phyloP scores from a whole-genome alignment of 2,797 vertebrate genomes.

The Sarcophilus harrisii region DNA sequence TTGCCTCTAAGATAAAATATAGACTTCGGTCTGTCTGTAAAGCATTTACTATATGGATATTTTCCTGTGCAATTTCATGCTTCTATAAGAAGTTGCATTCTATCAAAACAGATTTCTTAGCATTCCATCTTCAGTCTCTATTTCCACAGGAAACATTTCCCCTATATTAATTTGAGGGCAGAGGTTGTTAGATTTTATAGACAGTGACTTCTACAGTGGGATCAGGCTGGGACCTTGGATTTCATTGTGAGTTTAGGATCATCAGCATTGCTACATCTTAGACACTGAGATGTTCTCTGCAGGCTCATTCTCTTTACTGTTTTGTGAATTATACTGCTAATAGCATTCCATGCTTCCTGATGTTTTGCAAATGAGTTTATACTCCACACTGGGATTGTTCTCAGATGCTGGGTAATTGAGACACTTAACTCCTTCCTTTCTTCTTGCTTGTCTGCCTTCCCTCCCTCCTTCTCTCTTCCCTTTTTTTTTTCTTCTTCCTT shows the following conservation, averaged over 20 bases:
- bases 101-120: not conserved
- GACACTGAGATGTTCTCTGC: not conserved
- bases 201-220: too few species aligned
- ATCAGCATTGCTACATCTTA: not conserved
- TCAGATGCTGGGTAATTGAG: not conserved
- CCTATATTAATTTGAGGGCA: not conserved
- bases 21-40: not conserved
- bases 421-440: not conserved
- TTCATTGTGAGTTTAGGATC: not conserved
- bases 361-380: not conserved
- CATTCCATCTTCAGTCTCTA: not conserved
- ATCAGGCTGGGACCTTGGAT: not conserved
- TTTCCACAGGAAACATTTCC: not conserved
- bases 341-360: not conserved
- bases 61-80: too few species aligned
- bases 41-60: not conserved
- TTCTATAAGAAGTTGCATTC: too few species aligned
- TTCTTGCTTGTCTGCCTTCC: too few species aligned
- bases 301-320: not conserved
- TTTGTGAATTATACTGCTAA: not conserved
- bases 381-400: not conserved
- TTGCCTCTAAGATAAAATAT: not conserved
- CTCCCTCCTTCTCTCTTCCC: too few species aligned
- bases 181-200: not conserved
- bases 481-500: not conserved